phyloP scores from a whole-genome alignment of 2,113 vertebrate species.

The Chascanopsetta lugubris region DNA sequence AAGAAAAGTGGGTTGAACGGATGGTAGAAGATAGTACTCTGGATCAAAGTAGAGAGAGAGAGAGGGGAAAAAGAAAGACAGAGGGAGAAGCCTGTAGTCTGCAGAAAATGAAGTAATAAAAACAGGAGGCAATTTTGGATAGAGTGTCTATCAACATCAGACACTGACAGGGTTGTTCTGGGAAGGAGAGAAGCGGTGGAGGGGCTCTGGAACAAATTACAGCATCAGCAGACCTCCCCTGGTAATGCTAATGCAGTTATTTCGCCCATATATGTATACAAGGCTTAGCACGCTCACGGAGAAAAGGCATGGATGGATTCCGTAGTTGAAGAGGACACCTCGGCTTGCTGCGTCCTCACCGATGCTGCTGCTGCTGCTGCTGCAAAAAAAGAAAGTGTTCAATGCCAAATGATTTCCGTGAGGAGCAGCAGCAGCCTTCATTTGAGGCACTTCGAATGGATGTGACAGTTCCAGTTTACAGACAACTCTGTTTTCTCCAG shows the following conservation, averaged over 20 bases:
- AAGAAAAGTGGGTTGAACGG: conserved; percentile 24
- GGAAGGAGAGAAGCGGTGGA: conserved; percentile 41
- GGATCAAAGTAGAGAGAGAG: conserved; percentile 32
- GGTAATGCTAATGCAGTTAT: conserved; percentile 55
- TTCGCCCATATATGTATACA: conserved; percentile 41
- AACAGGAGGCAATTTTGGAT: conserved; percentile 48
- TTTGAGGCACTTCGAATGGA: conserved; percentile 63
- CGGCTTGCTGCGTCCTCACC: conserved; percentile 37
- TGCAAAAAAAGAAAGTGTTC: conserved; percentile 65
- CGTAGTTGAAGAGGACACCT: conserved; percentile 52
- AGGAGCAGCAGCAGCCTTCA: conserved; percentile 61
- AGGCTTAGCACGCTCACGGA: conserved; percentile 33
- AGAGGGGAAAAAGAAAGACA: neutral
- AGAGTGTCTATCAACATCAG: conserved; percentile 54
- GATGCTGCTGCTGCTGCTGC: no score
- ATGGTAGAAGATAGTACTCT: conserved; percentile 16
- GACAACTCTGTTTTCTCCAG: conserved; percentile 69
- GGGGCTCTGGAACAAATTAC: conserved; percentile 58
- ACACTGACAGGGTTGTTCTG: conserved; percentile 54
- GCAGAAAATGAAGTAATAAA: conserved; percentile 37
- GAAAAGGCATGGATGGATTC: conserved; percentile 44
- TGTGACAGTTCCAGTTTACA: conserved; percentile 76
- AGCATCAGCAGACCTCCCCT: conserved; percentile 65
- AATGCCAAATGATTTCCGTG: conserved; percentile 61
- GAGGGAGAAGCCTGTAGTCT: conserved; percentile 28